Evolutionary conservation across 2,888 invertebrate genomes (phyloP).

Genomic region (Steinernema hermaphroditum): DNA sequence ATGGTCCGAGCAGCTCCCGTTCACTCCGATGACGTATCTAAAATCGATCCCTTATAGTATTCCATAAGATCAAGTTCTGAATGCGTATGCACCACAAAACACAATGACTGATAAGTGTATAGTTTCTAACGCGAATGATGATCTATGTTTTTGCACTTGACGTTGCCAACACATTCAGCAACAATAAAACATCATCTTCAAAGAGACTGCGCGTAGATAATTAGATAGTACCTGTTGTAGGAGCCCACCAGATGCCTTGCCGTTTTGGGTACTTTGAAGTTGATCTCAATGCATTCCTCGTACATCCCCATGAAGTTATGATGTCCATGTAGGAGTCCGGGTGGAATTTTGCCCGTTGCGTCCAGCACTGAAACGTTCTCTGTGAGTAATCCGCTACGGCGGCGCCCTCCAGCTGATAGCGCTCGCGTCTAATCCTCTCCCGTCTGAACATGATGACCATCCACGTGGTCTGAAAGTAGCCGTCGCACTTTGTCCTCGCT

Average conservation of each 20-base stretch:
- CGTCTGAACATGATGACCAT: neutral
- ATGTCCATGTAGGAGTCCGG: conserved; percentile 70
- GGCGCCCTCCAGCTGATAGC: neutral
- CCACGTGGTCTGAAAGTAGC: neutral
- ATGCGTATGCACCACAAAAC: neutral
- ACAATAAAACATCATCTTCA: neutral
- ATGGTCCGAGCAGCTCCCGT: neutral
- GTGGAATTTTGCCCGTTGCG: conserved; percentile 44
- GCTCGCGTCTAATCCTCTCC: neutral
- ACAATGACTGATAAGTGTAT: too few relatives aligned
- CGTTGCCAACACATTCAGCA: too few relatives aligned
- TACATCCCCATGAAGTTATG: conserved; percentile 32
- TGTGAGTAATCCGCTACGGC: neutral
- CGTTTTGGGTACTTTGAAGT: conserved; percentile 29
- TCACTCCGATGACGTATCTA: neutral
- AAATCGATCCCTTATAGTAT: neutral
- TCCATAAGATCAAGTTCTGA: neutral
- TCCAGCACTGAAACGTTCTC: conserved; percentile 46
- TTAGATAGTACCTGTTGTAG: conserved; percentile 25
- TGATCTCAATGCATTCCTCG: conserved; percentile 33
- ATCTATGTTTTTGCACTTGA: too few relatives aligned
- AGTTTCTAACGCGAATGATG: too few relatives aligned
- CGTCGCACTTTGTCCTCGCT: neutral
- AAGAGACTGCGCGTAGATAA: neutral
- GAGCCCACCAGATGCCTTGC: conserved; percentile 28